A percentile compares a stretch with the other conserved stretches of the same genome.
Evolutionary conservation across 2,888 invertebrate genomes (phyloP).

Genomic region (Amphipoea lucens): DNA sequence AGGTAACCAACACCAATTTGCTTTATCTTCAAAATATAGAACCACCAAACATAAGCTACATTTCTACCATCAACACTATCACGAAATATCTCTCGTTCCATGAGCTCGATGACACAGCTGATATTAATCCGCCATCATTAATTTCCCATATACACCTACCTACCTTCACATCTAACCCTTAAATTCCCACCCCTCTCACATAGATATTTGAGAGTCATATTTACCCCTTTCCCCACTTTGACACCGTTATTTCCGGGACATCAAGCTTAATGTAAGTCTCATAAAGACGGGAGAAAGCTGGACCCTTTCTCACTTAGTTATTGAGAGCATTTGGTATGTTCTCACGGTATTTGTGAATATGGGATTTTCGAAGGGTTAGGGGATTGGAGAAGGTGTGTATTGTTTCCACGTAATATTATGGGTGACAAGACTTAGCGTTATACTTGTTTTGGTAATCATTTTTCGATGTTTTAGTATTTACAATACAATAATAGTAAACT

Average conservation of each 20-base stretch:
- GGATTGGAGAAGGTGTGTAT: too few species aligned
- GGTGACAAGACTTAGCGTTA: background rate
- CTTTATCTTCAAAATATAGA: background rate
- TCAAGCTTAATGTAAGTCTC: constrained; percentile 62
- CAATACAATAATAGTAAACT: background rate
- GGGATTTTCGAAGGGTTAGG: constrained; percentile 1
- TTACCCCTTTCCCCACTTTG: constrained; percentile 16
- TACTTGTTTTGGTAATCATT: background rate
- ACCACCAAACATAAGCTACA: background rate
- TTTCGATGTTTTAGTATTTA: background rate
- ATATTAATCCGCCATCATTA: constrained; percentile 40
- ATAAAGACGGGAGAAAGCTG: constrained; percentile 46
- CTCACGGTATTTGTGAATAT: constrained; percentile 13
- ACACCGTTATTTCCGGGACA: constrained; percentile 57
- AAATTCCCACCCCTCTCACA: constrained; percentile 37
- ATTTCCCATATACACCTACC: constrained; percentile 28
- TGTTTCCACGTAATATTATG: background rate
- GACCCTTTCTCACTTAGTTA: constrained; percentile 39
- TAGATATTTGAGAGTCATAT: constrained; percentile 59
- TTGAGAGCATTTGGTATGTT: constrained; percentile 18
- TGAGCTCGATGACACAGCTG: constrained; percentile 23
- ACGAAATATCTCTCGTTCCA: constrained; percentile 4
- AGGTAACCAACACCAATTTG: background rate
- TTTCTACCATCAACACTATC: background rate
- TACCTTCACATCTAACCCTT: constrained; percentile 10